phyloP scores from a whole-genome alignment of 2,888 invertebrate genomes.

The Piscicola geometra region DNA sequence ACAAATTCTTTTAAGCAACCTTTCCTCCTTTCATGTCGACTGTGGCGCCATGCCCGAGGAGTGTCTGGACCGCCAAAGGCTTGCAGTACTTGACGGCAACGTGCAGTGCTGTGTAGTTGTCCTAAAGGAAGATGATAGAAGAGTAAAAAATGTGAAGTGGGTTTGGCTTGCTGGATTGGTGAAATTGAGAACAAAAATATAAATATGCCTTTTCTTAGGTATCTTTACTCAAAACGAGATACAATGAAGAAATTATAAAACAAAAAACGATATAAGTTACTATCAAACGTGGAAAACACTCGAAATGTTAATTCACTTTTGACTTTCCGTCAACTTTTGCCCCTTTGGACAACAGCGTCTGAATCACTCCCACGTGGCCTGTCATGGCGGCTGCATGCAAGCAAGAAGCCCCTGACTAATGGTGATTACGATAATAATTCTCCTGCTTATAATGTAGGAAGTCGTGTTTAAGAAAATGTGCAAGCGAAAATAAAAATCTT shows the following conservation, averaged over 20 bases:
- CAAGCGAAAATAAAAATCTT: background rate
- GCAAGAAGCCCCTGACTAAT: constrained; percentile 83
- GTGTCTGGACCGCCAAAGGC: constrained; percentile 87
- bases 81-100: constrained; percentile 72
- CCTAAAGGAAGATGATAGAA: constrained; percentile 61
- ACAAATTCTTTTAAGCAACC: constrained; percentile 46
- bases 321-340: constrained; percentile 93
- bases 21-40: constrained; percentile 77
- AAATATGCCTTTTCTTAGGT: background rate
- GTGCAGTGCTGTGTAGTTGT: constrained; percentile 94
- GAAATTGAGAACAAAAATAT: too few species aligned
- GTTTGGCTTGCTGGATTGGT: too few species aligned
- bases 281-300: background rate
- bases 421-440: too few species aligned
- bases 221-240: background rate
- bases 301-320: constrained; percentile 68
- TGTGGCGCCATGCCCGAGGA: constrained; percentile 92
- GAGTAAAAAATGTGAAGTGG: background rate
- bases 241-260: background rate
- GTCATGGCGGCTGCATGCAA: constrained; percentile 95
- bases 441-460: too few species aligned
- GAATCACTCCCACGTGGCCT: constrained; percentile 94
- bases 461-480: too few species aligned
- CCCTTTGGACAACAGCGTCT: constrained; percentile 87
- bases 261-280: background rate